phyloP scores from a whole-genome alignment of 2,113 vertebrate genomes.

The Labrus mixtus region DNA sequence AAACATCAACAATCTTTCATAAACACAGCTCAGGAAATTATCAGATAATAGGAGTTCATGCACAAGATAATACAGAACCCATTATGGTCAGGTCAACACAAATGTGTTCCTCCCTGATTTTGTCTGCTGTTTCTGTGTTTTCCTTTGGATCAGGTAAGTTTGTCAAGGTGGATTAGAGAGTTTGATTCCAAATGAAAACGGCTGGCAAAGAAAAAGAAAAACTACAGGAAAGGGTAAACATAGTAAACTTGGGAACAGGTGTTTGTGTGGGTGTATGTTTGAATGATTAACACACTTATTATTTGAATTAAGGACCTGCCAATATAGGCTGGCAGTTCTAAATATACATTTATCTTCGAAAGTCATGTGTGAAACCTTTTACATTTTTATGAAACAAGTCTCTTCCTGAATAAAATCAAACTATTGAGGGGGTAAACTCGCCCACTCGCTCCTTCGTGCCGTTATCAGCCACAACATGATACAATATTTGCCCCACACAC shows the following conservation, averaged over 20 bases:
- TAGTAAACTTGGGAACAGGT: background rate
- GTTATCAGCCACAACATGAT: too few relatives aligned
- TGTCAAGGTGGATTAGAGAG: background rate
- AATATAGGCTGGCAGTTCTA: background rate
- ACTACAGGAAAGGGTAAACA: background rate
- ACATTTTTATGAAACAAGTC: too few relatives aligned
- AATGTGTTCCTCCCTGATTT: background rate
- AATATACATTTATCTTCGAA: background rate
- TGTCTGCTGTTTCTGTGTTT: background rate
- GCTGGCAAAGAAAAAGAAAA: too few relatives aligned
- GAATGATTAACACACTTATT: background rate
- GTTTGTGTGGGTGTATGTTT: background rate
- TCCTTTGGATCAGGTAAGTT: background rate
- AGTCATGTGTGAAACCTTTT: background rate
- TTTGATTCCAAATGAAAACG: background rate
- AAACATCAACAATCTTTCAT: background rate
- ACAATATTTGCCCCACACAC: too few relatives aligned
- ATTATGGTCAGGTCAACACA: background rate
- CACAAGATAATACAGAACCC: background rate
- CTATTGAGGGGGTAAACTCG: too few relatives aligned
- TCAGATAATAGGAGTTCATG: background rate
- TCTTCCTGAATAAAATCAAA: too few relatives aligned
- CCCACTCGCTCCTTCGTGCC: too few relatives aligned
- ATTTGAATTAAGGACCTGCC: background rate
- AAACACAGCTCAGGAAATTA: background rate